Evolutionary conservation across 64 coral and sea anemone genomes (phyloP).

Genomic region (Orbicella faveolata): DNA sequence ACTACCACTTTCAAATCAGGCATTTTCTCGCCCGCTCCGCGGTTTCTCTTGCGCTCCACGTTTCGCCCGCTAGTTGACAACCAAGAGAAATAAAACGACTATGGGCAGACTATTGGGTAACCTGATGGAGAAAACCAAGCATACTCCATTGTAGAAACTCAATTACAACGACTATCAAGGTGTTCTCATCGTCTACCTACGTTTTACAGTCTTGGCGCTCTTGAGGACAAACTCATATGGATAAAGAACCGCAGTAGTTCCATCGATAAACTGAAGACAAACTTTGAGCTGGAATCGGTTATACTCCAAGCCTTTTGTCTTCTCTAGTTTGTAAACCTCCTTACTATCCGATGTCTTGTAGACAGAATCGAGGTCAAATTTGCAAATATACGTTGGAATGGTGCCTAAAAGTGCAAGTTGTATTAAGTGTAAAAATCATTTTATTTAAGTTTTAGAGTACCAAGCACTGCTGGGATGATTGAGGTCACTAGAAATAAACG

Average conservation of each 20-base stretch:
- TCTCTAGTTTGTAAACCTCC: slow-evolving; percentile 85
- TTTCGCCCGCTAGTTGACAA: too few relatives aligned
- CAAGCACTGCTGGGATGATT: too few relatives aligned
- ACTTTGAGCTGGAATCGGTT: slow-evolving; percentile 70
- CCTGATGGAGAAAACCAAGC: too few relatives aligned
- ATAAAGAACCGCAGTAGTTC: slow-evolving; percentile 27
- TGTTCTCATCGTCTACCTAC: not conserved
- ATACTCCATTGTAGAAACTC: too few relatives aligned
- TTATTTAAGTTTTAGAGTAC: too few relatives aligned
- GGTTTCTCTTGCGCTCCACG: too few relatives aligned
- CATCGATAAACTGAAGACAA: slow-evolving; percentile 37
- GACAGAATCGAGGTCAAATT: slow-evolving; percentile 77
- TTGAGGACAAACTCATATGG: slow-evolving; percentile 86
- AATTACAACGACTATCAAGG: not conserved
- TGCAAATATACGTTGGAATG: slow-evolving; percentile 18
- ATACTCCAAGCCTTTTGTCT: slow-evolving; percentile 60
- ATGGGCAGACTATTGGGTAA: too few relatives aligned
- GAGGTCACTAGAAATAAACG: too few relatives aligned
- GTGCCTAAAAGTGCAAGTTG: not conserved
- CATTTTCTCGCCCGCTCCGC: too few relatives aligned
- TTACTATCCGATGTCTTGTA: slow-evolving; percentile 48
- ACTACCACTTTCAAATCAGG: too few relatives aligned
- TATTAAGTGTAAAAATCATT: too few relatives aligned
- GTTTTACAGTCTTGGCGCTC: slow-evolving; percentile 47
- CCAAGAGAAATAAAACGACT: too few relatives aligned